Evolutionary conservation across 1,140 invertebrate genomes (phyloP).

Genomic region (Pogonomyrmex barbatus): DNA sequence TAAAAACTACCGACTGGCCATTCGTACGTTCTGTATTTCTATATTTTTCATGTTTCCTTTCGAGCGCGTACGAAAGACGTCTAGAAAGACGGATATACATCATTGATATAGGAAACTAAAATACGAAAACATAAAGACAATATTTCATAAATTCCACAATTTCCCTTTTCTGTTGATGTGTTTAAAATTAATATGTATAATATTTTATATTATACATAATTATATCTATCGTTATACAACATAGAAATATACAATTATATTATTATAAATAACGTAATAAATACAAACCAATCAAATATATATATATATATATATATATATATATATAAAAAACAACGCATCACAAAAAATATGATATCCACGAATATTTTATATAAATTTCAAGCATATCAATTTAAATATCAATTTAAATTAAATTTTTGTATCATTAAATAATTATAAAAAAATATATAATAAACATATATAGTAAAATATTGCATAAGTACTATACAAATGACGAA

Average conservation of each 20-base stretch:
- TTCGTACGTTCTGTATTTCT: conserved; percentile 62
- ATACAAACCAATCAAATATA: not conserved
- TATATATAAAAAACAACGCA: not conserved
- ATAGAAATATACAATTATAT: not conserved
- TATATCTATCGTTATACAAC: not conserved
- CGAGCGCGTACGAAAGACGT: conserved; percentile 5
- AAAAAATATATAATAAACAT: not conserved
- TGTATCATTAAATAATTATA: not conserved
- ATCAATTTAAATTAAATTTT: too few species aligned
- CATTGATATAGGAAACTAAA: conserved; percentile 15
- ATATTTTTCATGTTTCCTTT: conserved; percentile 59
- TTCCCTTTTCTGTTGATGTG: not conserved
- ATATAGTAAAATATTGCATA: not conserved
- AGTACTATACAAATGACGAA: not conserved
- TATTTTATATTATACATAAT: not conserved
- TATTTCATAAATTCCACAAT: not conserved
- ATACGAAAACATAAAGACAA: not conserved
- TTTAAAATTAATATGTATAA: not conserved
- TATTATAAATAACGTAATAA: not conserved
- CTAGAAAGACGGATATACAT: conserved; percentile 26
- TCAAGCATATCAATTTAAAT: not conserved
- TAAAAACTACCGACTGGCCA: conserved; percentile 62
- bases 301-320: not conserved
- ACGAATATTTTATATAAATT: not conserved
- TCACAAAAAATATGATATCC: not conserved